phyloP scores from a whole-genome alignment of 92 coral and sea anemone species.

The Chrysogorgia sp. region DNA sequence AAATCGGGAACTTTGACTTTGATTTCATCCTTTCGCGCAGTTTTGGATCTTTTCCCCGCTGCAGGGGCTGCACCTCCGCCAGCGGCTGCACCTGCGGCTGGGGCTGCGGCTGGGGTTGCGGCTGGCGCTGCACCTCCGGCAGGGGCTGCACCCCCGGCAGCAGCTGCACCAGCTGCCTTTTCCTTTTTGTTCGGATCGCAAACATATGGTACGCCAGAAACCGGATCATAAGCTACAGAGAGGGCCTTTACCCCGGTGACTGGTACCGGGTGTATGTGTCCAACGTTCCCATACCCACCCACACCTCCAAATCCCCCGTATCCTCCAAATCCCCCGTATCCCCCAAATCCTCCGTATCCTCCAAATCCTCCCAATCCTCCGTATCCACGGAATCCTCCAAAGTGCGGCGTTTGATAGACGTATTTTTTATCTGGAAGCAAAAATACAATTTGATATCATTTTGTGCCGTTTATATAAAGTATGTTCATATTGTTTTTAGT shows the following conservation, averaged over 20 bases:
- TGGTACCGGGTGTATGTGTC: conserved; percentile 36
- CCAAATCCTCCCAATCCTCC: conserved; percentile 1
- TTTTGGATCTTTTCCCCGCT: neutral
- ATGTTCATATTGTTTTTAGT: too few species aligned
- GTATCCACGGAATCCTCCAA: conserved; percentile 1
- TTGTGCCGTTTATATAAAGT: too few species aligned
- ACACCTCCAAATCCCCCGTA: neutral
- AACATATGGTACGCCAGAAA: conserved; percentile 36
- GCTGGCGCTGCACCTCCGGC: neutral
- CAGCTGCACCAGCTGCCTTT: neutral
- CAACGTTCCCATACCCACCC: neutral
- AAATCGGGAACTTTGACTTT: conserved; percentile 39
- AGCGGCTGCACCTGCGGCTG: conserved; percentile 4
- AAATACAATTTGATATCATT: neutral
- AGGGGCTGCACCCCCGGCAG: neutral
- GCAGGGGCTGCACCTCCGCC: neutral
- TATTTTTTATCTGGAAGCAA: neutral
- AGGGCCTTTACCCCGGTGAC: conserved; percentile 45
- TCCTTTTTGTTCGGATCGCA: conserved; percentile 32
- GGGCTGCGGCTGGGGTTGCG: neutral
- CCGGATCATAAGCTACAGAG: conserved; percentile 40
- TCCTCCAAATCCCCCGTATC: conserved; percentile 3
- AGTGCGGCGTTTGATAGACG: conserved; percentile 19
- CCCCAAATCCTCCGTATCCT: conserved; percentile 1
- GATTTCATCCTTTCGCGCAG: conserved; percentile 28